Evolutionary conservation across 37 sponge, comb jelly and placozoan genomes (phyloP).

Genomic region (Haliclona indistincta): DNA sequence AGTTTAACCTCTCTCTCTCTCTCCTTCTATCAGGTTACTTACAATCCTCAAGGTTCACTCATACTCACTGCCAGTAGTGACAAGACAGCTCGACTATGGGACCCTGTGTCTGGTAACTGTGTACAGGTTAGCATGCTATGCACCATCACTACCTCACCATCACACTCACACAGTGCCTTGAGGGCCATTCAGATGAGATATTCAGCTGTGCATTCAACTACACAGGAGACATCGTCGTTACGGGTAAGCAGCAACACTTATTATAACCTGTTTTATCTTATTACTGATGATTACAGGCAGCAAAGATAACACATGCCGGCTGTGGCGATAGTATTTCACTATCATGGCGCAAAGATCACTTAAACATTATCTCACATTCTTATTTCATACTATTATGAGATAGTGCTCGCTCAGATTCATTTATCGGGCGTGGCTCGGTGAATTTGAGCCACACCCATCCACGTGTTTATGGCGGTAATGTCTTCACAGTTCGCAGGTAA

Average conservation of each 20-base stretch:
- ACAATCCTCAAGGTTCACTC: slow-evolving; percentile 91
- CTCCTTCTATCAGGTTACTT: slow-evolving; percentile 53
- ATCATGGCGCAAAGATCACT: too few species aligned
- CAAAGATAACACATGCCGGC: slow-evolving; percentile 98
- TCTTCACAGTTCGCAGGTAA: slow-evolving; percentile 36
- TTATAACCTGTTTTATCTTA: background rate
- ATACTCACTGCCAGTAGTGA: slow-evolving; percentile 92
- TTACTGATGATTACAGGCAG: slow-evolving; percentile 54
- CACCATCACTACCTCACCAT: background rate
- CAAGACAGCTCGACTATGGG: slow-evolving; percentile 94
- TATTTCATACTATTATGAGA: too few species aligned
- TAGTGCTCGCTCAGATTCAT: too few species aligned
- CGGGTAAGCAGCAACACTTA: slow-evolving; percentile 43
- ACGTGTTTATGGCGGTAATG: background rate
- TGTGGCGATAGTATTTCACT: slow-evolving; percentile 83
- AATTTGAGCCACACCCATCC: too few species aligned
- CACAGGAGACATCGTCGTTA: slow-evolving; percentile 92
- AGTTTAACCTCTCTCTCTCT: background rate
- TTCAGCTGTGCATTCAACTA: slow-evolving; percentile 98
- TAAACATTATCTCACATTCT: too few species aligned
- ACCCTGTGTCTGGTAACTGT: slow-evolving; percentile 68
- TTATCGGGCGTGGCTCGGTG: too few species aligned
- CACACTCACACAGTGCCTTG: slow-evolving; percentile 66
- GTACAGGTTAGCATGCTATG: slow-evolving; percentile 61
- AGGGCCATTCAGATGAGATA: slow-evolving; percentile 96